phyloP scores from a whole-genome alignment of 2,888 invertebrate genomes.

The Drosophila rubida region DNA sequence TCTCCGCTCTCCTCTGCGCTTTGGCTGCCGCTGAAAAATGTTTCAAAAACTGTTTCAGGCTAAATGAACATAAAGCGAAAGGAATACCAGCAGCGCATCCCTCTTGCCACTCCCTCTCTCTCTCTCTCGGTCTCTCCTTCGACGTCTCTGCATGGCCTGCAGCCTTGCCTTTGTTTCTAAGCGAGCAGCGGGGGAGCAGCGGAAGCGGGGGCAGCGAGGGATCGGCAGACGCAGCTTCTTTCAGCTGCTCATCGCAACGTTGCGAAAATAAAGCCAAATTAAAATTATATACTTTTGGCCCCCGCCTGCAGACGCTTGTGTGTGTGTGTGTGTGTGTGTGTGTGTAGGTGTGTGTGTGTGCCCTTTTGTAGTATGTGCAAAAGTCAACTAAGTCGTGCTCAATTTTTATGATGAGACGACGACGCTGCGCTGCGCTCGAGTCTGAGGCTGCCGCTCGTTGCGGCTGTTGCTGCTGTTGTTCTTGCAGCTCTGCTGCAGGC shows the following conservation, averaged over 20 bases:
- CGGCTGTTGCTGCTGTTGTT: constrained; percentile 2
- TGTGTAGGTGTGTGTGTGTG: constrained; percentile 21
- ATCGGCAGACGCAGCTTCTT: constrained; percentile 24
- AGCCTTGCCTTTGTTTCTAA: constrained; percentile 67
- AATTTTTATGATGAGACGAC: constrained; percentile 75
- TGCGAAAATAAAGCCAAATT: constrained; percentile 78
- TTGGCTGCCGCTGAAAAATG: constrained; percentile 60
- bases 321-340: constrained; percentile 5
- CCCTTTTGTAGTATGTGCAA: constrained; percentile 66
- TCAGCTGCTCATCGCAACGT: constrained; percentile 62
- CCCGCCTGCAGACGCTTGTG: constrained; percentile 10
- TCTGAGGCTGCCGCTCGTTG: neutral
- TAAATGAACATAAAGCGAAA: constrained; percentile 76
- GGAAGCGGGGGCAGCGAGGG: neutral
- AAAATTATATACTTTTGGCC: constrained; percentile 69
- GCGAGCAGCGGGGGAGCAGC: neutral
- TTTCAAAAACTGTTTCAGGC: constrained; percentile 79
- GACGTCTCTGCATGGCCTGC: constrained; percentile 40
- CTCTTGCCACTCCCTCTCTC: neutral
- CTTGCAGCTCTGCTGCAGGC: constrained; percentile 29
- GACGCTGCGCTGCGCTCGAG: constrained; percentile 20
- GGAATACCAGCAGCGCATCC: neutral
- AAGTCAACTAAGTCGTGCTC: constrained; percentile 80
- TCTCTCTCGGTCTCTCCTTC: neutral
- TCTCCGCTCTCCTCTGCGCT: neutral